phyloP scores from a whole-genome alignment of 2,888 invertebrate genomes.

The Stenoptilia bipunctidactyla region DNA sequence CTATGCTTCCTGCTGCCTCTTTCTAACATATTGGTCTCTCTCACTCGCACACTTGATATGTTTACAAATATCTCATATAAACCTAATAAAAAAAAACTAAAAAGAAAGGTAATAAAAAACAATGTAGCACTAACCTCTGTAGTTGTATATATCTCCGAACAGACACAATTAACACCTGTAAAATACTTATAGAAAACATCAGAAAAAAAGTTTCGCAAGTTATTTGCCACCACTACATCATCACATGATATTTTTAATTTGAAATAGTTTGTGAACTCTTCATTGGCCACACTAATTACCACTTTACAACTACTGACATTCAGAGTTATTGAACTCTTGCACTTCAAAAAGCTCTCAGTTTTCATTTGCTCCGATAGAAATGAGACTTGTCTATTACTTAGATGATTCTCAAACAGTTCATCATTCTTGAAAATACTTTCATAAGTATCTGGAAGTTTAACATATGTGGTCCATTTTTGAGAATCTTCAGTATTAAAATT shows the following conservation, averaged over 20 bases:
- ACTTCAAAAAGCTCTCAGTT: conserved; percentile 34
- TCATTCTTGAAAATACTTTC: conserved; percentile 23
- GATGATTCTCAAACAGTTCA: not conserved
- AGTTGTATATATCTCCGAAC: conserved; percentile 29
- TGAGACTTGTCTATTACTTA: conserved; percentile 23
- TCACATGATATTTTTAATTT: conserved; percentile 29
- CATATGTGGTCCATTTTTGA: conserved; percentile 27
- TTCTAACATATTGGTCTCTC: too few relatives aligned
- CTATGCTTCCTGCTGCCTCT: too few relatives aligned
- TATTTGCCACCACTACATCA: conserved; percentile 26
- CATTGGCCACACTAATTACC: conserved; percentile 28
- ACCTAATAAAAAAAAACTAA: too few relatives aligned
- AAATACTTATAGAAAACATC: conserved; percentile 22
- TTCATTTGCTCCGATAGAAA: conserved; percentile 26
- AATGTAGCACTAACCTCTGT: conserved; percentile 33
- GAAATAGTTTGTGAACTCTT: conserved; percentile 29
- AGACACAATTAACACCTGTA: conserved; percentile 24
- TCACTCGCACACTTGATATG: too few relatives aligned
- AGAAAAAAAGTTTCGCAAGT: conserved; percentile 37
- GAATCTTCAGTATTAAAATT: not conserved
- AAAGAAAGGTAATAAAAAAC: too few relatives aligned
- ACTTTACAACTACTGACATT: conserved; percentile 28
- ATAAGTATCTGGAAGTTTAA: conserved; percentile 35
- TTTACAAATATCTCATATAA: too few relatives aligned
- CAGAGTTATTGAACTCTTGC: conserved; percentile 25